Conservation (phyloP, 2,113 vertebrate genomes). For the Polyodon spathula region DNA sequence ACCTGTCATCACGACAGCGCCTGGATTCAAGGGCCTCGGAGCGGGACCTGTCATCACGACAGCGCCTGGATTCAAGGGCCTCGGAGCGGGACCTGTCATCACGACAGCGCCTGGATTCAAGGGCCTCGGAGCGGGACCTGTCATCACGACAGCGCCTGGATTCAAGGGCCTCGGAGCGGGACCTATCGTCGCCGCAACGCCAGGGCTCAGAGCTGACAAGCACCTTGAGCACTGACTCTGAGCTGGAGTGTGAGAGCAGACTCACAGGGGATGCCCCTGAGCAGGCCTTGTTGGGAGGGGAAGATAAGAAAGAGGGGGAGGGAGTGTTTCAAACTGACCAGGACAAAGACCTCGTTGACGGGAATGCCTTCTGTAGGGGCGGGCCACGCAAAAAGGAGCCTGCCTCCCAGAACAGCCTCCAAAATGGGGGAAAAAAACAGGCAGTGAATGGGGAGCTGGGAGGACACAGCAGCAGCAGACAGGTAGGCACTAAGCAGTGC, state of each 20-base stretch:
- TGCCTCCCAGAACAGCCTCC: slow-evolving; percentile 18
- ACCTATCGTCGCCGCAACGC: slow-evolving; percentile 28
- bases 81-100: no score
- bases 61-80: no score
- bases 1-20: slow-evolving; percentile 29
- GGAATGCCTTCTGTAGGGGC: slow-evolving; percentile 24
- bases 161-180: slow-evolving; percentile 32
- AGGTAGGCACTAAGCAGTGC: neutral
- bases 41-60: slow-evolving; percentile 6
- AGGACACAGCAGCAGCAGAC: neutral
- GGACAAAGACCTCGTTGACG: slow-evolving; percentile 39
- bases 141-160: slow-evolving; percentile 34
- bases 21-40: slow-evolving; percentile 35
- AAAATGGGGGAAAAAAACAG: slow-evolving; percentile 25
- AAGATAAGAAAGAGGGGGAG: neutral
- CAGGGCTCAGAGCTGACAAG: slow-evolving; percentile 16
- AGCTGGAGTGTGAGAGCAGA: slow-evolving; percentile 11
- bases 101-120: no score
- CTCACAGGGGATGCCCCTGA: slow-evolving; percentile 7
- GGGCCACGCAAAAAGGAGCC: slow-evolving; percentile 2
- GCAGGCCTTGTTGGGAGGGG: slow-evolving; percentile 18
- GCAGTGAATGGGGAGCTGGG: neutral
- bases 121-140: neutral
- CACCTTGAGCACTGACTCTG: slow-evolving; percentile 38
- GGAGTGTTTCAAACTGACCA: neutral